phyloP scores from a whole-genome alignment of 2,797 vertebrate species.

The Pseudocheirus occidentalis region DNA sequence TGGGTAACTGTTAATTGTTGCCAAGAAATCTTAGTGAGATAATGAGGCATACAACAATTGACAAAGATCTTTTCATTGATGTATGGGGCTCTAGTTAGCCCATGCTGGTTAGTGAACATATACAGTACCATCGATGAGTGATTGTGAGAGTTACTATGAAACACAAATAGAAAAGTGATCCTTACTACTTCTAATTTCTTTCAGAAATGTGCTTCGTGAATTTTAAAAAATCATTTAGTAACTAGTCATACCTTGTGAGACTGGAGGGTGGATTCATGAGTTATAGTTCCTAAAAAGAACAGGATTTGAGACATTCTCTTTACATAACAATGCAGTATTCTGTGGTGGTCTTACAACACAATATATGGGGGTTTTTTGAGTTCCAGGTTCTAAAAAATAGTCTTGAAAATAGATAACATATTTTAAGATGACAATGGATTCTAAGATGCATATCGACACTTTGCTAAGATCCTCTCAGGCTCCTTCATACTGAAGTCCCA shows the following conservation, averaged over 20 bases:
- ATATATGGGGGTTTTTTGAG: conserved; percentile 60
- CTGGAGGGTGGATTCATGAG: conserved; percentile 59
- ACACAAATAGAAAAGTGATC: conserved; percentile 75
- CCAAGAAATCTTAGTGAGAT: conserved; percentile 84
- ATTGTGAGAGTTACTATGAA: conserved; percentile 72
- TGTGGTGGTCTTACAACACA: conserved; percentile 66
- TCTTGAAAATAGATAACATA: conserved; percentile 67
- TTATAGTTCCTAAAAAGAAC: conserved; percentile 74
- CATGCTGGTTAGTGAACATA: conserved; percentile 79
- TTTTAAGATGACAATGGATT: conserved; percentile 71
- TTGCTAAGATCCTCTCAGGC: conserved; percentile 71
- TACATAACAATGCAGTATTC: conserved; percentile 66
- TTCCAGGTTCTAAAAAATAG: conserved; percentile 67
- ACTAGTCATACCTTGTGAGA: conserved; percentile 77
- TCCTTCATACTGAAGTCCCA: conserved; percentile 71
- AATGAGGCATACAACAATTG: conserved; percentile 83
- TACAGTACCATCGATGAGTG: conserved; percentile 68
- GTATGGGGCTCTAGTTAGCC: conserved; percentile 77
- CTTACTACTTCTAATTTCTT: conserved; percentile 79
- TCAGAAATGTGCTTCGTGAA: conserved; percentile 73
- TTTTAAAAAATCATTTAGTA: conserved; percentile 72
- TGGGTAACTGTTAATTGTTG: conserved; percentile 86
- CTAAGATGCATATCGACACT: conserved; percentile 75
- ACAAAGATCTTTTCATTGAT: conserved; percentile 83
- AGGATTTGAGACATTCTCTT: conserved; percentile 63